A percentile compares a stretch with the other conserved stretches of the same genome.
Conservation (phyloP, 2,888 invertebrate species). For the Drosophila kuntzei region DNA sequence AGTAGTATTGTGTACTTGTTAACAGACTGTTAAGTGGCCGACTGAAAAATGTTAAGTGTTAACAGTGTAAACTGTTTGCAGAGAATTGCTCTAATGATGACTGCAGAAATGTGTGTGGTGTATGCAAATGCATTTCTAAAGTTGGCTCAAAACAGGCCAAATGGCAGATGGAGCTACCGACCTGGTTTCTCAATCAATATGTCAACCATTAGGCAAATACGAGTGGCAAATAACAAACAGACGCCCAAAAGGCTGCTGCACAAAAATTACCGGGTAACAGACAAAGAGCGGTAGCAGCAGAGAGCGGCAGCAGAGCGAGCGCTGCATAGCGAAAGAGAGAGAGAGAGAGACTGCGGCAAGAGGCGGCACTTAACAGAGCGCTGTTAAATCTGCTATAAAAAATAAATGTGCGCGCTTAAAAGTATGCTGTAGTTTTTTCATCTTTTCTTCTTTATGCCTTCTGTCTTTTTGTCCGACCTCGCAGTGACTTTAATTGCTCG, state of each 20-base stretch:
- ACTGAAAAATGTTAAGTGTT: not conserved
- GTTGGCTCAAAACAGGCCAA: conserved; percentile 7
- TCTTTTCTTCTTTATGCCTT: conserved; percentile 9
- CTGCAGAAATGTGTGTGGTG: conserved; percentile 13
- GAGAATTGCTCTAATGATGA: not conserved
- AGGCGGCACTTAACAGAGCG: conserved; percentile 17
- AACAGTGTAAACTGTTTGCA: not conserved
- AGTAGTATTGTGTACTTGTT: not conserved
- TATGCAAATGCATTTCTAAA: conserved; percentile 28
- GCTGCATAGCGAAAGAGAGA: not conserved
- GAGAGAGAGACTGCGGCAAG: conserved; percentile 7
- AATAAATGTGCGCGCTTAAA: conserved; percentile 55
- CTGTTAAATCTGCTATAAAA: conserved; percentile 60
- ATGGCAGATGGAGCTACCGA: conserved; percentile 40
- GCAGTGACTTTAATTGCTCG: conserved; percentile 63
- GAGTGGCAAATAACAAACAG: conserved; percentile 48
- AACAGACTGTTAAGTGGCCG: conserved; percentile 7
- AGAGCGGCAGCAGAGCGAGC: conserved; percentile 1
- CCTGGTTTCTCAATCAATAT: conserved; percentile 60
- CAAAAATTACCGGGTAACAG: conserved; percentile 62
- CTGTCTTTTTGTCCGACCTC: conserved; percentile 42
- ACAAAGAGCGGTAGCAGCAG: not conserved
- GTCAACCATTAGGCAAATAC: conserved; percentile 53
- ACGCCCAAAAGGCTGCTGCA: conserved; percentile 45
- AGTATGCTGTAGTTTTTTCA: conserved; percentile 32